These are phyloP conservation scores for Neodiprion pinetum DNA, from an alignment of 1,140 invertebrate species.

Conservation along the genomic window DNA sequence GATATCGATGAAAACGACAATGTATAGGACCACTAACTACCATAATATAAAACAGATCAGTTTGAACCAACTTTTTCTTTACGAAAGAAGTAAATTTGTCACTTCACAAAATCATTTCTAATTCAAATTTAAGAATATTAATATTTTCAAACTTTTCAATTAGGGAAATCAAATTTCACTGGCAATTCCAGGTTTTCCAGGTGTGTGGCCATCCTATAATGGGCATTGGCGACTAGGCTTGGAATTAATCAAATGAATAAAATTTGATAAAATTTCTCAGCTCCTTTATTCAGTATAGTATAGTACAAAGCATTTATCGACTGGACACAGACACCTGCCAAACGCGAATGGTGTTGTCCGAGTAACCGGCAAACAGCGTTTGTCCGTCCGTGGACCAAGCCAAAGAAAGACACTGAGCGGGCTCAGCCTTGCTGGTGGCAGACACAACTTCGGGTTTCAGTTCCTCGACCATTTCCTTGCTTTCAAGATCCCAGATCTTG, in stretches of 20 bases:
- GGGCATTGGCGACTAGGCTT: too few relatives aligned
- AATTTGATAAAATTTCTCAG: not conserved
- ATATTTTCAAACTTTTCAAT: too few relatives aligned
- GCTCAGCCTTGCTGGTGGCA: conserved; percentile 80
- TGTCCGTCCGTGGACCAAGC: conserved; percentile 99
- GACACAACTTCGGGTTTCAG: conserved; percentile 92
- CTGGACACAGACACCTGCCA: conserved; percentile 95
- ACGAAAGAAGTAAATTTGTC: too few relatives aligned
- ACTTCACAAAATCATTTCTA: too few relatives aligned
- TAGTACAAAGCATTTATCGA: conserved; percentile 62
- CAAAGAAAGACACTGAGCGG: conserved; percentile 95
- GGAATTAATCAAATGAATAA: not conserved
- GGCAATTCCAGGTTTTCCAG: too few relatives aligned
- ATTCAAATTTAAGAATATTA: too few relatives aligned
- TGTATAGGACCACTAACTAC: too few relatives aligned
- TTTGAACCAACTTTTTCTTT: too few relatives aligned
- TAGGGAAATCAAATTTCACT: too few relatives aligned
- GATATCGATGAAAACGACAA: too few relatives aligned
- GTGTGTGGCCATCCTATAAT: too few relatives aligned
- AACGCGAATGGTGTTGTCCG: conserved; percentile 97
- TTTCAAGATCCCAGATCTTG: conserved; percentile 99
- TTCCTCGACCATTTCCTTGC: conserved; percentile 99
- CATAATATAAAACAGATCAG: too few relatives aligned
- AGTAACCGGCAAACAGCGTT: conserved; percentile 98
- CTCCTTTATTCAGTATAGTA: conserved; percentile 26